A percentile compares a stretch with the other conserved stretches of the same genome.
Evolutionary conservation across 2,888 invertebrate species (phyloP).

Genomic region (Pimpla rufipes): DNA sequence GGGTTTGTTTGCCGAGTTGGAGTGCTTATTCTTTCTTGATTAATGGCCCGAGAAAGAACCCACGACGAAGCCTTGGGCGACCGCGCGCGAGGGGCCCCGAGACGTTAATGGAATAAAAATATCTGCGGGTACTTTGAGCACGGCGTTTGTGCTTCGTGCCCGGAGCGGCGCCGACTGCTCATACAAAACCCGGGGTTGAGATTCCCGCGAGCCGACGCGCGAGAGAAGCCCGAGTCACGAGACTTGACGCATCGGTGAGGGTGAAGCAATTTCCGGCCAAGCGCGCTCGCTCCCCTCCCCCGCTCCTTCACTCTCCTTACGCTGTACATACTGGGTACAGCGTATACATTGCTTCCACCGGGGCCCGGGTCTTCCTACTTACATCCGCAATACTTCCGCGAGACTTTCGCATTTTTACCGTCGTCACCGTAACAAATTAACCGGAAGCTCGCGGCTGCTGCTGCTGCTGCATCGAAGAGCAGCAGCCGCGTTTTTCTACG

Average conservation of each 20-base stretch:
- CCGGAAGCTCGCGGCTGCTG: constrained; percentile 3
- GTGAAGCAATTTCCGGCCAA: constrained; percentile 60
- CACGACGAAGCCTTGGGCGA: constrained; percentile 34
- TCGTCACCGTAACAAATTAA: constrained; percentile 35
- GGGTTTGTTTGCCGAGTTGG: constrained; percentile 53
- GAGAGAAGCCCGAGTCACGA: constrained; percentile 16
- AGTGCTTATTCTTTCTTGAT: constrained; percentile 65
- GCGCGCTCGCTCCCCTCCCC: background rate
- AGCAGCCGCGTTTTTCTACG: too few species aligned
- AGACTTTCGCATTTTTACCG: constrained; percentile 20
- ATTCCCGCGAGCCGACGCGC: constrained; percentile 7
- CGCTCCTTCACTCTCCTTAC: background rate
- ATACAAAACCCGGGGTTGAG: constrained; percentile 21
- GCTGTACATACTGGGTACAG: background rate
- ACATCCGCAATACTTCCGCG: constrained; percentile 16
- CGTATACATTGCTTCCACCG: constrained; percentile 3
- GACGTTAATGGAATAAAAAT: constrained; percentile 71
- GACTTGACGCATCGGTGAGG: constrained; percentile 52
- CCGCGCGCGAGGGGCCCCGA: constrained; percentile 45
- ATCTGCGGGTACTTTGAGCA: constrained; percentile 64
- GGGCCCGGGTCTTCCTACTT: constrained; percentile 9
- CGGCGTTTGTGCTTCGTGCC: constrained; percentile 25
- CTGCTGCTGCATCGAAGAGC: too few species aligned
- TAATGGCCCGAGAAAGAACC: constrained; percentile 55
- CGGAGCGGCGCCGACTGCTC: constrained; percentile 15